Percentiles rank a stretch among this genome's conserved stretches.
Evolutionary conservation across 2,797 vertebrate species (phyloP).

Genomic region (Hemibagrus guttatus): DNA sequence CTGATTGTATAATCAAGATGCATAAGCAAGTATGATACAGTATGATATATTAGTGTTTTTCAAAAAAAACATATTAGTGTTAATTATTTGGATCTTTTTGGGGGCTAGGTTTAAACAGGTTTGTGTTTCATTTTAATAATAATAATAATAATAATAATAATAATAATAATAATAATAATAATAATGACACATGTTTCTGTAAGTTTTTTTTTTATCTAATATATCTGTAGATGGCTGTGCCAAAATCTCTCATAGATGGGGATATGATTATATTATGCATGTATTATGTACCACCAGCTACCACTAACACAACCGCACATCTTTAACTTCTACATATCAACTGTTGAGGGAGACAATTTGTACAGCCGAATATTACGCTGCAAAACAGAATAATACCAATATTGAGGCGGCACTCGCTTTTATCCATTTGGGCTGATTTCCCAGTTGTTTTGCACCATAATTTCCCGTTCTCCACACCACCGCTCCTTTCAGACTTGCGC

Average conservation of each 20-base stretch:
- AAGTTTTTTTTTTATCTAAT: neutral
- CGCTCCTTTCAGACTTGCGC: conserved; percentile 57
- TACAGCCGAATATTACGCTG: conserved; percentile 1
- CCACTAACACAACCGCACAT: neutral
- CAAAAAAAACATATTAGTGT: neutral
- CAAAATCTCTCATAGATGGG: neutral
- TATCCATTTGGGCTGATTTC: conserved; percentile 31
- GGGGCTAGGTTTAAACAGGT: neutral
- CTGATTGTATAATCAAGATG: neutral
- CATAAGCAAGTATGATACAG: neutral
- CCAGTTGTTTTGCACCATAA: conserved; percentile 35
- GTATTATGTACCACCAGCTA: neutral
- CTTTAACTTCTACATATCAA: conserved; percentile 13
- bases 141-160: too few species aligned
- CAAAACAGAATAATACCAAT: conserved; percentile 28
- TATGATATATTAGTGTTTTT: neutral
- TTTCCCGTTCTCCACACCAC: conserved; percentile 44
- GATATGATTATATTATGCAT: neutral
- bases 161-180: neutral
- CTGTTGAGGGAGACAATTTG: conserved; percentile 3
- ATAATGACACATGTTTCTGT: neutral
- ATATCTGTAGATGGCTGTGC: neutral
- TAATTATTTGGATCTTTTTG: neutral
- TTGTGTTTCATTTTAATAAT: neutral
- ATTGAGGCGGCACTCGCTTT: conserved; percentile 7